A percentile compares a stretch with the other conserved stretches of the same genome.
Conservation (phyloP, 2,113 vertebrate species). For the Mustela lutreola region DNA sequence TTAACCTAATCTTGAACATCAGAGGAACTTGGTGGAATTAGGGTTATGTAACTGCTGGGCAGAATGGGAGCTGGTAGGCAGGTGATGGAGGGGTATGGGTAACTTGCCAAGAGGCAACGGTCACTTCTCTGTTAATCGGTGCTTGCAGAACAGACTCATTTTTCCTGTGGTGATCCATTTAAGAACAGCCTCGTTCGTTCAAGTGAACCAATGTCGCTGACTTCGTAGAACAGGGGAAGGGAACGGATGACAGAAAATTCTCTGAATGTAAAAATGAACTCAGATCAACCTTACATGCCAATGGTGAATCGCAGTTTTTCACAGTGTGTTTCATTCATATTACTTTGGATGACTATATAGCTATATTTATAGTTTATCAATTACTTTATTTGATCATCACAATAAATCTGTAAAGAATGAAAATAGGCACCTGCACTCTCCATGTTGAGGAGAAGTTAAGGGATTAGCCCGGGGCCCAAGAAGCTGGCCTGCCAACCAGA, state of each 20-base stretch:
- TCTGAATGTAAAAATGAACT: neutral
- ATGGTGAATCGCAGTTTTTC: neutral
- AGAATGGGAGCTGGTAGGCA: neutral
- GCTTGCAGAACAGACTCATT: neutral
- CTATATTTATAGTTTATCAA: conserved; percentile 31
- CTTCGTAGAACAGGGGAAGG: neutral
- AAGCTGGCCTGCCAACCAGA: neutral
- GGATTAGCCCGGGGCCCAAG: neutral
- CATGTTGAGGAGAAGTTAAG: conserved; percentile 35
- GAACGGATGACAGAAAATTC: neutral
- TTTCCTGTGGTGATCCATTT: conserved; percentile 37
- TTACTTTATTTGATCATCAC: neutral
- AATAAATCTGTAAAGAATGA: neutral
- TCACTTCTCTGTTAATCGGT: neutral
- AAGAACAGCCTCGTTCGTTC: neutral
- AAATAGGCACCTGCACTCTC: neutral
- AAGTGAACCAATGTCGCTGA: neutral
- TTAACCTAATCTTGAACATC: neutral
- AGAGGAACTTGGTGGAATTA: neutral
- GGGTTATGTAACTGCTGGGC: neutral
- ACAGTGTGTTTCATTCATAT: conserved; percentile 31
- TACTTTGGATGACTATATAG: neutral
- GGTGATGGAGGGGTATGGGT: no score
- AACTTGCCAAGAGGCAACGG: neutral
- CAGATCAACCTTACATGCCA: conserved; percentile 7